A percentile compares a stretch with the other conserved stretches of the same genome.
These are phyloP conservation scores for Seira ritae DNA, from an alignment of 2,888 invertebrate genomes.

Conservation along the genomic window DNA sequence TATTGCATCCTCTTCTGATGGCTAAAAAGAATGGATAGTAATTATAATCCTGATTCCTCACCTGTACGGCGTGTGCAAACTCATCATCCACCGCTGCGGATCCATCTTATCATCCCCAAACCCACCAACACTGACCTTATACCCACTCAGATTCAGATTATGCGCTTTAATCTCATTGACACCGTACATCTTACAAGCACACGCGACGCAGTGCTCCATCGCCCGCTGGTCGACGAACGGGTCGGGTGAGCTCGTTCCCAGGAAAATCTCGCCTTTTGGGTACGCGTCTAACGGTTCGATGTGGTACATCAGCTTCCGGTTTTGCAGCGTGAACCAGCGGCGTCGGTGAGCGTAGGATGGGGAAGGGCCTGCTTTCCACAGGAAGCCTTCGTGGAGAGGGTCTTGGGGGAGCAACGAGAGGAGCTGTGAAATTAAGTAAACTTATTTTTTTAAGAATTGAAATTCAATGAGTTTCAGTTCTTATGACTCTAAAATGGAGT, in stretches of 20 bases:
- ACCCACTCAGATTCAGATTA: slow-evolving; percentile 28
- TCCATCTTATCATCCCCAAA: slow-evolving; percentile 70
- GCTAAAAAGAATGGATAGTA: too few relatives aligned
- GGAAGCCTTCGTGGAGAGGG: slow-evolving; percentile 81
- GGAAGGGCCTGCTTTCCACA: slow-evolving; percentile 85
- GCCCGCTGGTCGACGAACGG: slow-evolving; percentile 35
- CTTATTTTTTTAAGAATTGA: too few relatives aligned
- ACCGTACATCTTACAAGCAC: slow-evolving; percentile 56
- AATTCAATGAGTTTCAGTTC: too few relatives aligned
- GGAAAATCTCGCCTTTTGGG: slow-evolving; percentile 93
- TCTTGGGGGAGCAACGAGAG: slow-evolving; percentile 56
- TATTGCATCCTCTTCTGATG: too few relatives aligned
- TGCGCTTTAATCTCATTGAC: slow-evolving; percentile 45
- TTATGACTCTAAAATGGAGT: too few relatives aligned
- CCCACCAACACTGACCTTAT: slow-evolving; percentile 66
- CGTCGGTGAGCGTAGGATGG: slow-evolving; percentile 87
- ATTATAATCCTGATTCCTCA: slow-evolving; percentile 18
- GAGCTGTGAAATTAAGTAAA: slow-evolving; percentile 27
- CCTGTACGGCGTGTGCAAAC: slow-evolving; percentile 70
- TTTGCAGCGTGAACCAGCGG: slow-evolving; percentile 83
- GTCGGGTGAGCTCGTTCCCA: slow-evolving; percentile 78
- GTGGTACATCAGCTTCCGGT: slow-evolving; percentile 94
- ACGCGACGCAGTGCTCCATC: slow-evolving; percentile 42
- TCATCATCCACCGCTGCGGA: slow-evolving; percentile 62
- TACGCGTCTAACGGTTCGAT: slow-evolving; percentile 91